These are phyloP conservation scores for Psilopsiagon aurifrons DNA, from an alignment of 2,113 vertebrate species.

Conservation along the genomic window DNA sequence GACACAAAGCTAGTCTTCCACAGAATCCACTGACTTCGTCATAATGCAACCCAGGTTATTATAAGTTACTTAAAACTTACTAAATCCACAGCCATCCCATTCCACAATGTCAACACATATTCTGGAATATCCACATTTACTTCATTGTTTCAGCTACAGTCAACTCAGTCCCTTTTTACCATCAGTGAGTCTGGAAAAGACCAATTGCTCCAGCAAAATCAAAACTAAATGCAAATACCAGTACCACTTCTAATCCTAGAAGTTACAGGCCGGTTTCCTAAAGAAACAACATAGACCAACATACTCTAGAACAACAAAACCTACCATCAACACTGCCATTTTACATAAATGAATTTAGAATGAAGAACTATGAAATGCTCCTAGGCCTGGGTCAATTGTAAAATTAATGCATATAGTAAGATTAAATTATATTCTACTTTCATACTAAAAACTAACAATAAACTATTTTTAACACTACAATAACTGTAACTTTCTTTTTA, in stretches of 20 bases:
- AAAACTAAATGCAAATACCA: background rate
- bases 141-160: background rate
- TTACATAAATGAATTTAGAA: background rate
- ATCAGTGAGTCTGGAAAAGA: background rate
- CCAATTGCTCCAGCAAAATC: background rate
- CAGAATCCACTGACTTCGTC: background rate
- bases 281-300: background rate
- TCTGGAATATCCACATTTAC: background rate
- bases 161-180: background rate
- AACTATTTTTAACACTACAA: background rate
- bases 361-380: background rate
- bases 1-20: background rate
- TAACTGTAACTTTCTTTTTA: background rate
- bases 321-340: background rate
- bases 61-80: background rate
- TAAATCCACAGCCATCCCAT: background rate
- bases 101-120: background rate
- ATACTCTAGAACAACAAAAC: background rate
- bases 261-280: background rate
- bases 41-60: background rate
- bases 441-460: background rate
- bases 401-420: background rate
- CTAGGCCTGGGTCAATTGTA: background rate
- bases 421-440: background rate
- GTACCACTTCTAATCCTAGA: background rate